phyloP scores from a whole-genome alignment of 2,888 invertebrate genomes.

The Dryomyza anilis region DNA sequence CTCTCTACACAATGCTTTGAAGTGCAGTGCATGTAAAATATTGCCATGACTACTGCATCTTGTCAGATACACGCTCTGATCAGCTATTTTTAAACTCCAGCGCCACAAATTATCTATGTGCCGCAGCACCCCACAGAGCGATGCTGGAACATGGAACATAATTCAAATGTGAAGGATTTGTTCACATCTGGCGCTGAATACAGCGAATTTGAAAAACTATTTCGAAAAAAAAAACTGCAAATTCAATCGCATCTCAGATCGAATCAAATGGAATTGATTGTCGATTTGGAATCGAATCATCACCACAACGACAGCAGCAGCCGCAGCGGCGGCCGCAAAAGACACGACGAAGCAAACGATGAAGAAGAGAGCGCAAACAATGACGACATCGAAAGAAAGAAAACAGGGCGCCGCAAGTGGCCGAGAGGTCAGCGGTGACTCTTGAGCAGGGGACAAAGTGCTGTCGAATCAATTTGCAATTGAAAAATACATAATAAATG shows the following conservation, averaged over 20 bases:
- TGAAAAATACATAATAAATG: no score
- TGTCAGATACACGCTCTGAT: neutral
- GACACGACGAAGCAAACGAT: conserved; percentile 4
- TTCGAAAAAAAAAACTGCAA: neutral
- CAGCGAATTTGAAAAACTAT: neutral
- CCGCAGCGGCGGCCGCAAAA: no score
- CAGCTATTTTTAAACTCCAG: conserved; percentile 8
- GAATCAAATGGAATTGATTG: neutral
- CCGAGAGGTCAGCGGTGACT: neutral
- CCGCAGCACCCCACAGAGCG: conserved; percentile 9
- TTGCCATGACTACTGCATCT: neutral
- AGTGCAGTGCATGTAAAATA: no score
- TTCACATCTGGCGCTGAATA: neutral
- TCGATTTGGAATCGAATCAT: no score
- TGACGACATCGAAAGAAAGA: conserved; percentile 7
- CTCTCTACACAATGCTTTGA: no score
- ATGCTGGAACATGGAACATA: neutral
- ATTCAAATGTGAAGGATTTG: neutral
- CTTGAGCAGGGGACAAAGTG: conserved; percentile 12
- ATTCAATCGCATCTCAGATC: neutral
- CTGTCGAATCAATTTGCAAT: conserved; percentile 1
- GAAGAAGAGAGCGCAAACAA: conserved; percentile 6
- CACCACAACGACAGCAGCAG: no score
- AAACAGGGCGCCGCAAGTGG: no score
- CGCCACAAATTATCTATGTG: neutral